Evolutionary conservation across 2,113 vertebrate species (phyloP).

Genomic region (Murina feae): DNA sequence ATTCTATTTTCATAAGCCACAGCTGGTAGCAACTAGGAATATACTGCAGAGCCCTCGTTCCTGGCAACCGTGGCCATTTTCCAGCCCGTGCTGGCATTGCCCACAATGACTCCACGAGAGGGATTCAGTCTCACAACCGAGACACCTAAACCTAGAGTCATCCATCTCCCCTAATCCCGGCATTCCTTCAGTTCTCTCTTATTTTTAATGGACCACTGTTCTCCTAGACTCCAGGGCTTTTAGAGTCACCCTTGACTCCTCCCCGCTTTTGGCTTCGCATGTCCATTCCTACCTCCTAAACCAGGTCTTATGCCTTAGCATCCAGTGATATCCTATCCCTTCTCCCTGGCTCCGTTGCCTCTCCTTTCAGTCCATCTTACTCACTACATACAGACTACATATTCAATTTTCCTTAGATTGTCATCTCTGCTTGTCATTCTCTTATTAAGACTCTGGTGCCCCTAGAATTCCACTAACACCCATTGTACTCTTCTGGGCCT

Average conservation of each 20-base stretch:
- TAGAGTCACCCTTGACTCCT: background rate
- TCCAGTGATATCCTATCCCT: background rate
- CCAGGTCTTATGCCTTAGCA: too few relatives aligned
- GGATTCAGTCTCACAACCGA: background rate
- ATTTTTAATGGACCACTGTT: background rate
- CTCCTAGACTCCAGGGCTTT: background rate
- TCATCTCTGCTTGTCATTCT: background rate
- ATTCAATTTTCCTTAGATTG: background rate
- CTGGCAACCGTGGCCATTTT: slow-evolving; percentile 41
- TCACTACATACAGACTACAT: background rate
- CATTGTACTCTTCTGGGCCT: background rate
- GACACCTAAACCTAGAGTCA: background rate
- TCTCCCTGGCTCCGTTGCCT: background rate
- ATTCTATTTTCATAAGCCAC: slow-evolving; percentile 67
- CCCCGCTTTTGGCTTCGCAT: background rate
- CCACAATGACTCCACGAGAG: background rate
- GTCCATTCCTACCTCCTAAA: background rate
- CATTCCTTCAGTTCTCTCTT: background rate
- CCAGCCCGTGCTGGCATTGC: slow-evolving; percentile 22
- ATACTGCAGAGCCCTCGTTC: slow-evolving; percentile 32
- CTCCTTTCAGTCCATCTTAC: background rate
- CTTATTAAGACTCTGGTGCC: background rate
- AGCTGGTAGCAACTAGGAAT: slow-evolving; percentile 60
- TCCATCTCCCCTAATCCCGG: background rate
- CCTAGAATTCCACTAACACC: background rate